Evolutionary conservation across 2,888 invertebrate species (phyloP).

Genomic region (Lasioglossum oenotherae): DNA sequence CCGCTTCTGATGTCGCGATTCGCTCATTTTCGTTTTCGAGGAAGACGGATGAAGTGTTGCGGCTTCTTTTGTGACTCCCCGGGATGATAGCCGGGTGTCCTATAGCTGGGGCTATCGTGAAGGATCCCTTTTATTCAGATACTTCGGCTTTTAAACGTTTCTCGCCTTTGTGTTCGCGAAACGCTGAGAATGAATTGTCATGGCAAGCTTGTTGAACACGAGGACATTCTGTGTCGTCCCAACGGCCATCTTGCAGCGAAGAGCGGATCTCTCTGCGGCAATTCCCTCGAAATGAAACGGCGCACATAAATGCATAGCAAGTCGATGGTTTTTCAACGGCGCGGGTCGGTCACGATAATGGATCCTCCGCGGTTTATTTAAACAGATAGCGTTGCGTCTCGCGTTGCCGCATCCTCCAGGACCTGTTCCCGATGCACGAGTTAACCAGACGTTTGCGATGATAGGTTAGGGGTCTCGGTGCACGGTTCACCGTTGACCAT

Average conservation of each 20-base stretch:
- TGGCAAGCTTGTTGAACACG: not conserved
- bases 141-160: not conserved
- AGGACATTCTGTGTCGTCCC: too few species aligned
- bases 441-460: conserved; percentile 76
- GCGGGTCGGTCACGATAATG: conserved; percentile 59
- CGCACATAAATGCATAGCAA: conserved; percentile 45
- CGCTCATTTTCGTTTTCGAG: conserved; percentile 3
- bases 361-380: conserved; percentile 55
- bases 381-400: conserved; percentile 55
- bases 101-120: not conserved
- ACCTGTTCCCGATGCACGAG: conserved; percentile 54
- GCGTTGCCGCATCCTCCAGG: conserved; percentile 28
- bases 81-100: not conserved
- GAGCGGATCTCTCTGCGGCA: conserved; percentile 11
- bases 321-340: conserved; percentile 49
- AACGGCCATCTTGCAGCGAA: not conserved
- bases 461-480: conserved; percentile 73
- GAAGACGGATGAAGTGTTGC: conserved; percentile 11
- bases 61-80: not conserved
- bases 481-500: conserved; percentile 71
- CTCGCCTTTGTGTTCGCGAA: not conserved
- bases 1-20: not conserved
- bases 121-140: not conserved
- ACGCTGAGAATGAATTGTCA: not conserved
- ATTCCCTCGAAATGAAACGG: conserved; percentile 29